These are phyloP conservation scores for Lasioglossum figueresi DNA, from an alignment of 2,888 invertebrate species.

Conservation along the genomic window DNA sequence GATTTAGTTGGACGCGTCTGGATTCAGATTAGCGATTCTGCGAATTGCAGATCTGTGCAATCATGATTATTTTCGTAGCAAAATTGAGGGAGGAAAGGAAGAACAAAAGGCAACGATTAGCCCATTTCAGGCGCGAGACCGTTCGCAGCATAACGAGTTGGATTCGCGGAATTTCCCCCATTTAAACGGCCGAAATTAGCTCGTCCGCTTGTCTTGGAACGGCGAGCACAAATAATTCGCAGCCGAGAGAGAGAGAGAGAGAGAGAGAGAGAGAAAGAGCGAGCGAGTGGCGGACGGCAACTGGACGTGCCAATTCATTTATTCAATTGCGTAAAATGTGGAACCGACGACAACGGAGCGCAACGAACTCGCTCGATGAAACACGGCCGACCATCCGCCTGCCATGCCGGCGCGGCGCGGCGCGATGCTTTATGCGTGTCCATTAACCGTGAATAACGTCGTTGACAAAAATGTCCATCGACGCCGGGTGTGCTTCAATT, in stretches of 20 bases:
- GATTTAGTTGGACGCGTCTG: not conserved
- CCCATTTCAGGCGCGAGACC: conserved; percentile 18
- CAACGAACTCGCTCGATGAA: conserved; percentile 61
- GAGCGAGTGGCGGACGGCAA: conserved; percentile 11
- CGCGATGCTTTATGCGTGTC: conserved; percentile 29
- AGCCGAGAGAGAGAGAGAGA: conserved; percentile 15
- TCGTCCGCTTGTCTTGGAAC: conserved; percentile 52
- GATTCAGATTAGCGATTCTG: not conserved
- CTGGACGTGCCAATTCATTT: conserved; percentile 74
- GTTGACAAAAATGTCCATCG: conserved; percentile 24
- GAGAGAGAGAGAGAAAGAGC: not conserved
- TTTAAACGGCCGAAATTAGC: conserved; percentile 64
- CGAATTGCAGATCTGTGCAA: not conserved
- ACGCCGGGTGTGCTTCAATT: conserved; percentile 4
- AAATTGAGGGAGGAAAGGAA: not conserved
- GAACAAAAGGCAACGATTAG: conserved; percentile 35
- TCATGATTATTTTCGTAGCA: not conserved
- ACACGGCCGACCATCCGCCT: conserved; percentile 12
- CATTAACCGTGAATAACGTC: conserved; percentile 48
- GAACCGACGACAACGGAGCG: conserved; percentile 59
- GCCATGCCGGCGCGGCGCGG: conserved; percentile 2
- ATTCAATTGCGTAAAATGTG: conserved; percentile 76
- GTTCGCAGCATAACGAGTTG: conserved; percentile 34
- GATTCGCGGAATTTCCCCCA: conserved; percentile 56
- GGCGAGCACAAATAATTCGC: conserved; percentile 41